Evolutionary conservation across 1,140 invertebrate genomes (phyloP).

Genomic region (Lordiphosa stackelbergi): DNA sequence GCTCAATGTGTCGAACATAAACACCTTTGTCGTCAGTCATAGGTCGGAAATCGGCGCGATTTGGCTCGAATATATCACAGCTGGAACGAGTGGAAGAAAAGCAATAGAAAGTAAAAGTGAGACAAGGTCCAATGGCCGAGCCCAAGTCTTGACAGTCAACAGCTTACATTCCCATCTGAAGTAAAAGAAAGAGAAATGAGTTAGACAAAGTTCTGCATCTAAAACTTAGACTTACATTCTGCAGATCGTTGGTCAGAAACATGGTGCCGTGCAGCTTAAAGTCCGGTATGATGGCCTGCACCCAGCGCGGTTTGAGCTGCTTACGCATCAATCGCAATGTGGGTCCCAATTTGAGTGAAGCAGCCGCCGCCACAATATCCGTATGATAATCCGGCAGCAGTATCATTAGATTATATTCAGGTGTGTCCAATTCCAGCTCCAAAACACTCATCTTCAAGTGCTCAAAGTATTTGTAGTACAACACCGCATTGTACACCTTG

Average conservation of each 20-base stretch:
- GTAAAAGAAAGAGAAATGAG: constrained; percentile 3
- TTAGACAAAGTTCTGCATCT: constrained; percentile 10
- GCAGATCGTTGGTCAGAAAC: constrained; percentile 85
- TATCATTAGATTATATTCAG: constrained; percentile 82
- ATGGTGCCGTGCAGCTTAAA: constrained; percentile 88
- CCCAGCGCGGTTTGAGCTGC: constrained; percentile 82
- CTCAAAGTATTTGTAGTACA: constrained; percentile 87
- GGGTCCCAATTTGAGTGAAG: constrained; percentile 76
- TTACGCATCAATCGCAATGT: constrained; percentile 83
- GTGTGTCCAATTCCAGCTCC: constrained; percentile 85
- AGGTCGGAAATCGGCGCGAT: constrained; percentile 84
- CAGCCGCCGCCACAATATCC: constrained; percentile 66
- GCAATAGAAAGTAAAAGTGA: constrained; percentile 46
- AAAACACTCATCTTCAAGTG: constrained; percentile 83
- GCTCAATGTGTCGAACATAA: constrained; percentile 88
- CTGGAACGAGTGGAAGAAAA: constrained; percentile 77
- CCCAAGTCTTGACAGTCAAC: background rate
- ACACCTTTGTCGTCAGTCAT: constrained; percentile 86
- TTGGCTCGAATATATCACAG: constrained; percentile 86
- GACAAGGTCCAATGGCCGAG: too few relatives aligned
- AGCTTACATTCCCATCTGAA: constrained; percentile 69
- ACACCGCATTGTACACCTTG: constrained; percentile 84
- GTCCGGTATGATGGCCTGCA: constrained; percentile 86
- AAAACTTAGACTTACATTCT: constrained; percentile 81
- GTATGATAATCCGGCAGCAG: constrained; percentile 79